A percentile compares a stretch with the other conserved stretches of the same genome.
phyloP scores from a whole-genome alignment of 2,113 vertebrate species.

The Neolamprologus longior region DNA sequence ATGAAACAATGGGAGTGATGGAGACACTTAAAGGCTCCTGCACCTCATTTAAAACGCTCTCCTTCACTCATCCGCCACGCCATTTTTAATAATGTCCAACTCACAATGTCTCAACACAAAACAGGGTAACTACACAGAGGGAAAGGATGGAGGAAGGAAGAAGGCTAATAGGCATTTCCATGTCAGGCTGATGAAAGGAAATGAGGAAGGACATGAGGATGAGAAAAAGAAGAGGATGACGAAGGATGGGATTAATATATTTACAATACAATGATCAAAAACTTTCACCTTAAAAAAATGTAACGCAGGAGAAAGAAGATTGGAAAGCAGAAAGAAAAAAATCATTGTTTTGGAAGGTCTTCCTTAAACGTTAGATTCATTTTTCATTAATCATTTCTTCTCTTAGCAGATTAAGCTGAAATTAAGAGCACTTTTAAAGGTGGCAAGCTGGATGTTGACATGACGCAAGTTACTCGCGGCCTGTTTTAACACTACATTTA shows the following conservation, averaged over 20 bases:
- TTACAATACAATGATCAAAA: neutral
- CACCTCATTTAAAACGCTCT: neutral
- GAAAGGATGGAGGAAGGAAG: neutral
- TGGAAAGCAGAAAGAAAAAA: neutral
- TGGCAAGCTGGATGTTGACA: neutral
- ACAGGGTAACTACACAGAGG: neutral
- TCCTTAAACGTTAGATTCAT: neutral
- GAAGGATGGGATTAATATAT: neutral
- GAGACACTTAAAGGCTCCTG: neutral
- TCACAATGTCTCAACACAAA: neutral
- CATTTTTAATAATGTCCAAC: neutral
- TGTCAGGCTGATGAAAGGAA: conserved; percentile 5
- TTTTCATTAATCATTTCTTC: neutral
- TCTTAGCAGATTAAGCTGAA: neutral
- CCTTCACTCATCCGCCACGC: neutral
- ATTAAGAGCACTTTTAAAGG: neutral
- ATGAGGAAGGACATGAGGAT: neutral
- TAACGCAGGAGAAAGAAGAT: neutral
- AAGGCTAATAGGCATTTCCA: neutral
- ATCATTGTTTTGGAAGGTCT: conserved; percentile 5
- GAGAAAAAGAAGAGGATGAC: neutral
- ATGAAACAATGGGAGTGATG: conserved; percentile 7
- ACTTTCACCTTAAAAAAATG: neutral
- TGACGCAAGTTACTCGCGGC: neutral
- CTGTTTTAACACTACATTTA: neutral